These are phyloP conservation scores for Saccostrea cuccullata DNA, from an alignment of 1,140 invertebrate genomes.

Conservation along the genomic window DNA sequence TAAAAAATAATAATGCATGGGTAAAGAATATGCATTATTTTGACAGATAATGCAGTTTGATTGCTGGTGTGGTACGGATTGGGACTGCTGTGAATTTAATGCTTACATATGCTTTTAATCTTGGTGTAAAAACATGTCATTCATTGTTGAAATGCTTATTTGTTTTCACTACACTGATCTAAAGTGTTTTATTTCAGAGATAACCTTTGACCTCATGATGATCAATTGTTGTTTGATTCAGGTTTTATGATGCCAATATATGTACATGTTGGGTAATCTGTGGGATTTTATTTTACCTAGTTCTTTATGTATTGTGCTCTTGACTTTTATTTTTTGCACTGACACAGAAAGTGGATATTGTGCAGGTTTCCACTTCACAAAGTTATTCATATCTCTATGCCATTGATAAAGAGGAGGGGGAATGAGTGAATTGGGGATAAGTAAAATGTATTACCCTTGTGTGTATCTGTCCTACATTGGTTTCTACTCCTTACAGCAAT, in stretches of 20 bases:
- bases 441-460: too few relatives aligned
- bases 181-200: slow-evolving; percentile 3
- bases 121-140: background rate
- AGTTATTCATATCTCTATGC: too few relatives aligned
- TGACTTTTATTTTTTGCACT: background rate
- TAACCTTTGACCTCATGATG: background rate
- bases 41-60: background rate
- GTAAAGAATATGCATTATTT: background rate
- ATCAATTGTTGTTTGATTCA: slow-evolving; percentile 4
- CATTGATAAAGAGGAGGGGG: too few relatives aligned
- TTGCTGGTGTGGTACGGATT: background rate
- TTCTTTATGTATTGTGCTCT: background rate
- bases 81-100: background rate
- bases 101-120: slow-evolving; percentile 17
- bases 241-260: slow-evolving; percentile 2
- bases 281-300: background rate
- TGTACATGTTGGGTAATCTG: background rate
- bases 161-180: background rate
- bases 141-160: background rate
- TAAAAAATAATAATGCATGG: slow-evolving; percentile 21
- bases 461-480: too few relatives aligned
- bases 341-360: background rate
- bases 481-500: too few relatives aligned
- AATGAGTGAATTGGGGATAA: too few relatives aligned
- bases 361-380: background rate